phyloP scores from a whole-genome alignment of 2,113 vertebrate species.

The Lagopus muta region DNA sequence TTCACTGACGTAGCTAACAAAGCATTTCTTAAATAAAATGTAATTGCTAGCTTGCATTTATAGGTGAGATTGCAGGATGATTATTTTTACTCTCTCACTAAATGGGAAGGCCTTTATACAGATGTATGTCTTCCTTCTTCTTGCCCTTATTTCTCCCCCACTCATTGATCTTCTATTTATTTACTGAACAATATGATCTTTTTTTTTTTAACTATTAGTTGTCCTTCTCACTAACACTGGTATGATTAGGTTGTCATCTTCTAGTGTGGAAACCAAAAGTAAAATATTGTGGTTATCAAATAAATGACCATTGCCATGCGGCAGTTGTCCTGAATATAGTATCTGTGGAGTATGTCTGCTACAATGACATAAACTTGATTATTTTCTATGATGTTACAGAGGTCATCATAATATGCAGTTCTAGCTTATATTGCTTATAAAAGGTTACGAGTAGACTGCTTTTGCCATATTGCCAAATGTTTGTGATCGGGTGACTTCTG shows the following conservation, averaged over 20 bases:
- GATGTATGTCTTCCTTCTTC: neutral
- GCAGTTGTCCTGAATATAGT: neutral
- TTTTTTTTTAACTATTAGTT: neutral
- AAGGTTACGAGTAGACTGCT: neutral
- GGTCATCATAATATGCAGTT: neutral
- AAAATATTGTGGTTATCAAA: neutral
- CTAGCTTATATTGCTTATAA: neutral
- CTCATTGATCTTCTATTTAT: neutral
- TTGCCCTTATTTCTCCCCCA: neutral
- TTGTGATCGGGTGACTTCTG: neutral
- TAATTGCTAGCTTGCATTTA: neutral
- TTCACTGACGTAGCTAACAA: neutral
- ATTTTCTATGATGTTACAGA: neutral
- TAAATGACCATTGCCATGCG: neutral
- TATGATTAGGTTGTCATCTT: neutral
- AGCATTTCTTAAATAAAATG: neutral
- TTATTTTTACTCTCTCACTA: neutral
- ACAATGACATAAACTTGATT: neutral
- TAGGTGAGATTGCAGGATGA: neutral
- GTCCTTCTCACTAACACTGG: neutral
- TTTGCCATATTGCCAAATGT: neutral
- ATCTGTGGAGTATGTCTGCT: neutral
- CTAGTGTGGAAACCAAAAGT: neutral
- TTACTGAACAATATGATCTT: neutral
- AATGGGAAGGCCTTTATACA: neutral